Evolutionary conservation across 2,113 vertebrate species (phyloP), one percentile per base, ranked within the genome.

Genomic region (Tragelaphus scriptus): DNA sequence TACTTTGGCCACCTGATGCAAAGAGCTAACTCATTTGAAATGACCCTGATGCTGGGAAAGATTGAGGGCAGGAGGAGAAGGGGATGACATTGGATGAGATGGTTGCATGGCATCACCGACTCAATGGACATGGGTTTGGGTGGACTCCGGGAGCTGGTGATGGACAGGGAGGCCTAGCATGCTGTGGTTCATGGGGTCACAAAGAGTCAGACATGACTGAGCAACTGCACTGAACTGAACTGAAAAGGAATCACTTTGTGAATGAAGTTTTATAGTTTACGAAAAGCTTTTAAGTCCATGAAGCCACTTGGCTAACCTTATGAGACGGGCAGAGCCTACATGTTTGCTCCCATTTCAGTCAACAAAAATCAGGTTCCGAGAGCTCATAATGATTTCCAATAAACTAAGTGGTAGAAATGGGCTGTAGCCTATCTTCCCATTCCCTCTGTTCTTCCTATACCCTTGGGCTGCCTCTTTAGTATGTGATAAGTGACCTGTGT

Each of bases 111-210:
- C 61, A 7, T 63, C 61, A 63, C 61, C 3, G 0, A 63, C 61
- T 63, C 30, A 32, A 16, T 65, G 61, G 61, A 65, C 61, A 7
- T 65, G 61, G 61, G 30, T 65, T 65, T 32, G 30, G 61, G 61
- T 32, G 2, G 61, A 65, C 15, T 32, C 14, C 0, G 14, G 61
- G 30, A 65, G 30, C 2, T 65, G 30, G 61, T 32, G 14, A 65
- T 65, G 30, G 30, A 65, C 30, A 32, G 30, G 61, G 15, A 65
- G 61, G 61, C 30, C 30, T 32, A 2, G 61, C 7, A 32, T 65
- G 61, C 61, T 65, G 30, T 0, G 0, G 30, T 32, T 65, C 61
- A 8, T 16, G 15, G 61, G 14, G 30, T 65, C 0, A 0, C 30
- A 32, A 63, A 63, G 61, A 65, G 7, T 65, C 30, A 16, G 30